A percentile compares a stretch with the other conserved stretches of the same genome.
phyloP scores from a whole-genome alignment of 2,888 invertebrate genomes.

The Mythimna impura region DNA sequence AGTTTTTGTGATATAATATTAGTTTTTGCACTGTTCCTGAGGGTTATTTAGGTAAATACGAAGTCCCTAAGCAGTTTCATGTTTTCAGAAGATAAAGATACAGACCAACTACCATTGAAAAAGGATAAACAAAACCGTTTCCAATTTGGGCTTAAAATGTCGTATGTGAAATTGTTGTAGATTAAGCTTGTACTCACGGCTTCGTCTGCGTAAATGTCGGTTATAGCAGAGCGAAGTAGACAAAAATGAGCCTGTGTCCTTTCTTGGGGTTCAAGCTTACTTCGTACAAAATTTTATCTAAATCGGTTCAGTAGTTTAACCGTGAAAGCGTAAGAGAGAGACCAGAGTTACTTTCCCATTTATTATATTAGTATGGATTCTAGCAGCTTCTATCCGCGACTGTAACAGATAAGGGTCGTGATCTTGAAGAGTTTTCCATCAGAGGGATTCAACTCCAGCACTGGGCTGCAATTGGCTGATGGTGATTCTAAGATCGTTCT shows the following conservation, averaged over 20 bases:
- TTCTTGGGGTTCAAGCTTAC: too few species aligned
- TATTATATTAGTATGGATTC: too few species aligned
- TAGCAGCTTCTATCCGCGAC: too few species aligned
- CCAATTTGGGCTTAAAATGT: neutral
- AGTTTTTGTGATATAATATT: conserved; percentile 1
- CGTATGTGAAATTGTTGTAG: neutral
- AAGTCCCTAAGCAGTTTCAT: neutral
- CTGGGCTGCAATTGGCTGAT: conserved; percentile 14
- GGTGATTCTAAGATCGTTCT: conserved; percentile 11
- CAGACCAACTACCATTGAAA: too few species aligned
- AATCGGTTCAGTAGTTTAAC: neutral
- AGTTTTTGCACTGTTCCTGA: neutral
- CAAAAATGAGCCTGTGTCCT: too few species aligned
- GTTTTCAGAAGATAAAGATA: neutral
- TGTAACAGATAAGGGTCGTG: too few species aligned
- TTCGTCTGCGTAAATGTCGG: too few species aligned
- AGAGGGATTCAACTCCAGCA: neutral
- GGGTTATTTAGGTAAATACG: neutral
- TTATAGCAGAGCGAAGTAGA: too few species aligned
- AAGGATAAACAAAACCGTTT: too few species aligned
- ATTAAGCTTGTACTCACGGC: neutral
- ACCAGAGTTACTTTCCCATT: too few species aligned
- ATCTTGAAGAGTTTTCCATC: neutral
- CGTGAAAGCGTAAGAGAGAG: too few species aligned
- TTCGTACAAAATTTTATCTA: too few species aligned